A percentile compares a stretch with the other conserved stretches of the same genome.
Conservation (phyloP, 2,888 invertebrate genomes). For the Spilarctia lutea region DNA sequence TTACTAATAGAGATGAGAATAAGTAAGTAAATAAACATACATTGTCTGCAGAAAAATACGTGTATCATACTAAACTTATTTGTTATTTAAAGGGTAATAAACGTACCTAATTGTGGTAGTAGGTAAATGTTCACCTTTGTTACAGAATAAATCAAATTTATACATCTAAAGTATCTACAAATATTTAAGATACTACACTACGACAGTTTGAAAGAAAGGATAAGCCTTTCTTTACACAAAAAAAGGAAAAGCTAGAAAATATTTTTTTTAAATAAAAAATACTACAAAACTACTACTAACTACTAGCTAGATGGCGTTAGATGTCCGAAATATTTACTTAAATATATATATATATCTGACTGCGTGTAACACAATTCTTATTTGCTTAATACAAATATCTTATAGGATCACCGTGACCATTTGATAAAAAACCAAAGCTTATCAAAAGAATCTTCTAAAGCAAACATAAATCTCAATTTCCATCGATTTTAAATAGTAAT, state of each 20-base stretch:
- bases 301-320: too few relatives aligned
- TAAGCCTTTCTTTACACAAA: neutral
- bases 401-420: neutral
- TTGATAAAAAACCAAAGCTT: neutral
- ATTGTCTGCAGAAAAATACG: neutral
- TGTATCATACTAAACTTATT: neutral
- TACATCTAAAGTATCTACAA: neutral
- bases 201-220: neutral
- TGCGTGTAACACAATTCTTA: too few relatives aligned
- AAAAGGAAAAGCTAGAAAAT: neutral
- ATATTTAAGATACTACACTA: neutral
- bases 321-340: too few relatives aligned
- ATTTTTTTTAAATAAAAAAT: neutral
- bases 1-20: neutral
- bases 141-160: neutral
- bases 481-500: neutral
- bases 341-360: too few relatives aligned
- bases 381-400: too few relatives aligned
- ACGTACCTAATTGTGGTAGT: too few relatives aligned
- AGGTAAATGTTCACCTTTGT: neutral
- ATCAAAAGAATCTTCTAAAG: neutral
- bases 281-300: too few relatives aligned
- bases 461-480: neutral
- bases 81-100: neutral
- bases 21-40: too few relatives aligned